A percentile compares a stretch with the other conserved stretches of the same genome.
Evolutionary conservation across 2,113 vertebrate genomes (phyloP).

Genomic region (Lamprologus lemairii): DNA sequence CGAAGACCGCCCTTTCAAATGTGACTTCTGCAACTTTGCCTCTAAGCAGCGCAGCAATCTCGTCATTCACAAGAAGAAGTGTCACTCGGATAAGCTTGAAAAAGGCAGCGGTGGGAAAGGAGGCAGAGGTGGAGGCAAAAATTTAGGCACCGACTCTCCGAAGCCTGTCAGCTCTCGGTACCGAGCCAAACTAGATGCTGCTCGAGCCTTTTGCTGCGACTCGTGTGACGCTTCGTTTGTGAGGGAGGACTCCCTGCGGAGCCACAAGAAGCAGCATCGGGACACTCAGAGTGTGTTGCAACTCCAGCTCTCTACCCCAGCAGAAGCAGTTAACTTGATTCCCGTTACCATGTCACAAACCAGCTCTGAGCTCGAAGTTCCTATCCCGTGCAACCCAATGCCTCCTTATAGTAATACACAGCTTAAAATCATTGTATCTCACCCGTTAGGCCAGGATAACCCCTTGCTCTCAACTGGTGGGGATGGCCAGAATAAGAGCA

Average conservation of each 20-base stretch:
- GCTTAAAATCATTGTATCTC: slow-evolving; percentile 86
- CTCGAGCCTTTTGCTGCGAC: slow-evolving; percentile 85
- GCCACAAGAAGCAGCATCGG: slow-evolving; percentile 89
- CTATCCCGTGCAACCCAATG: slow-evolving; percentile 49
- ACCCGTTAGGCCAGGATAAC: slow-evolving; percentile 68
- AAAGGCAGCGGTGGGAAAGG: slow-evolving; percentile 30
- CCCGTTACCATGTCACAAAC: slow-evolving; percentile 15
- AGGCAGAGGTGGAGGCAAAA: background rate
- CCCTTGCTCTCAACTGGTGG: slow-evolving; percentile 56
- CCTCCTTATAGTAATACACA: slow-evolving; percentile 71
- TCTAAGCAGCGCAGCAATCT: slow-evolving; percentile 95
- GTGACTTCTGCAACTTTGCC: slow-evolving; percentile 82
- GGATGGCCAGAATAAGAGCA: slow-evolving; percentile 33
- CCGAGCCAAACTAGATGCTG: slow-evolving; percentile 83
- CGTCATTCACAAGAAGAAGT: slow-evolving; percentile 86
- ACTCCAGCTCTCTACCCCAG: slow-evolving; percentile 67
- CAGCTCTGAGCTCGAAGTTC: slow-evolving; percentile 58
- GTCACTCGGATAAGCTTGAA: slow-evolving; percentile 72
- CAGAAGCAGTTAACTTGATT: background rate
- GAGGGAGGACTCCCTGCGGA: slow-evolving; percentile 89
- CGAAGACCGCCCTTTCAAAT: slow-evolving; percentile 88
- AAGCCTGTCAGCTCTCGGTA: slow-evolving; percentile 77
- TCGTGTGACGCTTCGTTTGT: slow-evolving; percentile 86
- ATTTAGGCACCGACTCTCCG: slow-evolving; percentile 43
- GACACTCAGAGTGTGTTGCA: slow-evolving; percentile 60